Conservation (phyloP, 1,140 invertebrate species). For the Thrips palmi region DNA sequence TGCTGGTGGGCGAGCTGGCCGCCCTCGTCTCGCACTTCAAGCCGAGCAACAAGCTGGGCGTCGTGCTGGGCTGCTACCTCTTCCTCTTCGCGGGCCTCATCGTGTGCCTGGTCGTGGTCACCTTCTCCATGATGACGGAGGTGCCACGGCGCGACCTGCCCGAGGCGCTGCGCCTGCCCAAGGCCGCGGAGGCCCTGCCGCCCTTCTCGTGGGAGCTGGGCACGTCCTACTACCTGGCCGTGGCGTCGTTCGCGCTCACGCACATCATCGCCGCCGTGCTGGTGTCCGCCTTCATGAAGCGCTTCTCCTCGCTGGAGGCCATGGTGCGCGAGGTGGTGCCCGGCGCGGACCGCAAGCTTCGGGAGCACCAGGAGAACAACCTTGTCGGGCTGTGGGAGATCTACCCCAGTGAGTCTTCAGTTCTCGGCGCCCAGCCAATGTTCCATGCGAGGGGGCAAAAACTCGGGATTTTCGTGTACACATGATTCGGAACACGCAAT, state of each 20-base stretch:
- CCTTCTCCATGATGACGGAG: too few relatives aligned
- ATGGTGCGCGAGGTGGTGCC: constrained; percentile 45
- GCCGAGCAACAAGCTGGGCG: too few relatives aligned
- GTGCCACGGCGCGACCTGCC: too few relatives aligned
- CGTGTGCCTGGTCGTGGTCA: too few relatives aligned
- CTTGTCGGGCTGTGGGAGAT: too few relatives aligned
- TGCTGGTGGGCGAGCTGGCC: too few relatives aligned
- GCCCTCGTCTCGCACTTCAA: too few relatives aligned
- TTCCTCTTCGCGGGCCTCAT: too few relatives aligned
- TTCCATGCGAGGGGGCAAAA: constrained; percentile 7
- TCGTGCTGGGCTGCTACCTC: too few relatives aligned
- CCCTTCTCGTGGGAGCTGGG: too few relatives aligned
- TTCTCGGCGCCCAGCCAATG: constrained; percentile 4
- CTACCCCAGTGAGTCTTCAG: constrained; percentile 8
- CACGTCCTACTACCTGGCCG: constrained; percentile 49
- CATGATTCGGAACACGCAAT: constrained; percentile 8
- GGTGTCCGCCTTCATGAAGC: constrained; percentile 38
- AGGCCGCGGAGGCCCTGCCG: too few relatives aligned
- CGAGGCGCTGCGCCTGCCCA: too few relatives aligned
- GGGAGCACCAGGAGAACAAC: constrained; percentile 28
- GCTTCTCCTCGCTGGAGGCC: constrained; percentile 39
- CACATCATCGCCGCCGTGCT: constrained; percentile 43
- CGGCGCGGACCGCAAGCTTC: constrained; percentile 35
- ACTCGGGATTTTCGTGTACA: constrained; percentile 8
- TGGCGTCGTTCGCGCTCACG: constrained; percentile 40